phyloP scores from a whole-genome alignment of 2,797 vertebrate genomes.

The Fistularia tabacaria region DNA sequence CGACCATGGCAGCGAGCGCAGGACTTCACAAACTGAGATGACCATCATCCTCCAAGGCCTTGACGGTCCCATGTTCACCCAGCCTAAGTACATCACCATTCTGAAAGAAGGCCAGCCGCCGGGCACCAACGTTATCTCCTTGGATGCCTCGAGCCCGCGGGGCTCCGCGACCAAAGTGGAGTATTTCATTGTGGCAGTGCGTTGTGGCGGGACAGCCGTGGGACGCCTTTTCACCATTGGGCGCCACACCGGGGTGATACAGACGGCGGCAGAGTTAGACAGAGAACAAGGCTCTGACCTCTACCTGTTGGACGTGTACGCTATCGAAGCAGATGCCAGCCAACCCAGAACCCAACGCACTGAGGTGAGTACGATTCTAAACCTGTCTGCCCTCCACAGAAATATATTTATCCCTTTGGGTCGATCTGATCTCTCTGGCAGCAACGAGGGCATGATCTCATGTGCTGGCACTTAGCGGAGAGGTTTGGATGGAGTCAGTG shows the following conservation, averaged over 20 bases:
- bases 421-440: constrained; percentile 50
- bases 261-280: constrained; percentile 93
- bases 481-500: constrained; percentile 59
- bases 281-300: constrained; percentile 91
- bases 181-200: constrained; percentile 93
- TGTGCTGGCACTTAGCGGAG: constrained; percentile 49
- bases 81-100: constrained; percentile 94
- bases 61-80: constrained; percentile 92
- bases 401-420: constrained; percentile 15
- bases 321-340: constrained; percentile 86
- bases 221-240: constrained; percentile 96
- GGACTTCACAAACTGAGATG: constrained; percentile 86
- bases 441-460: constrained; percentile 49
- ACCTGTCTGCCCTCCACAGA: constrained; percentile 21
- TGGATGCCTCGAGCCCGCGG: constrained; percentile 87
- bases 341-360: constrained; percentile 90
- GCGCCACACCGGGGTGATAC: constrained; percentile 85
- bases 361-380: constrained; percentile 80
- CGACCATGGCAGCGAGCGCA: constrained; percentile 87
- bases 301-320: constrained; percentile 94
- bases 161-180: constrained; percentile 86
- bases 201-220: constrained; percentile 81
- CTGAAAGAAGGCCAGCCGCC: constrained; percentile 94
- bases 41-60: constrained; percentile 89
- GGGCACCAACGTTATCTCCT: constrained; percentile 91